Evolutionary conservation across 2,797 vertebrate genomes (phyloP).

Genomic region (Falco cherrug): DNA sequence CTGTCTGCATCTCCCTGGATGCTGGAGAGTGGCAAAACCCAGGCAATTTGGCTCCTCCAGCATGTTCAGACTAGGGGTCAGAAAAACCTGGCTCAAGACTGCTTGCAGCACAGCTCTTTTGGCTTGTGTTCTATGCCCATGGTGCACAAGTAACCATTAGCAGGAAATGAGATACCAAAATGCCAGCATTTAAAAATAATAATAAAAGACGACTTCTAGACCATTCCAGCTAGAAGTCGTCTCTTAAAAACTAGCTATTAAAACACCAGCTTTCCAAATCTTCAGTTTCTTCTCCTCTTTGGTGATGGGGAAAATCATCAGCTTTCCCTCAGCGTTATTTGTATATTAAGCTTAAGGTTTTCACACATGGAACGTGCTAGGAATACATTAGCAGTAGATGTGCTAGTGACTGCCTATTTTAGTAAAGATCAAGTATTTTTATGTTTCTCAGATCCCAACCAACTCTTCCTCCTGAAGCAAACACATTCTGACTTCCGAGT

Average conservation of each 20-base stretch:
- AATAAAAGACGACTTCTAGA: background rate
- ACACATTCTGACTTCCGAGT: background rate
- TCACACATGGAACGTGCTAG: background rate
- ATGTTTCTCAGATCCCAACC: background rate
- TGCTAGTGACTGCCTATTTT: background rate
- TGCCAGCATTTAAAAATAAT: background rate
- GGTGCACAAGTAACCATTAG: constrained; percentile 31
- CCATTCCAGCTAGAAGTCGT: background rate
- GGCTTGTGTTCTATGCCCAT: background rate
- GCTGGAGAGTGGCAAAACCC: background rate
- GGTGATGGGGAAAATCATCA: background rate
- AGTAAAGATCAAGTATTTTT: constrained; percentile 37
- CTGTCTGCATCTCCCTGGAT: background rate
- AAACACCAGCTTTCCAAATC: background rate
- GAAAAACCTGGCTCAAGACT: constrained; percentile 7
- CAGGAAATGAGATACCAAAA: background rate
- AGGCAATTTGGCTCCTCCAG: background rate
- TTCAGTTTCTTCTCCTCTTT: background rate
- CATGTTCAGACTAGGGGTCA: background rate
- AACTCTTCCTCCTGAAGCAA: background rate
- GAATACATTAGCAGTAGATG: constrained; percentile 22
- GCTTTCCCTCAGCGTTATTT: background rate
- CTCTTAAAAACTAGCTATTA: background rate
- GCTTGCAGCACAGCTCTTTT: background rate
- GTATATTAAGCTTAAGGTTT: constrained; percentile 13